Evolutionary conservation across 2,797 vertebrate species (phyloP).

Genomic region (Strix occidentalis): DNA sequence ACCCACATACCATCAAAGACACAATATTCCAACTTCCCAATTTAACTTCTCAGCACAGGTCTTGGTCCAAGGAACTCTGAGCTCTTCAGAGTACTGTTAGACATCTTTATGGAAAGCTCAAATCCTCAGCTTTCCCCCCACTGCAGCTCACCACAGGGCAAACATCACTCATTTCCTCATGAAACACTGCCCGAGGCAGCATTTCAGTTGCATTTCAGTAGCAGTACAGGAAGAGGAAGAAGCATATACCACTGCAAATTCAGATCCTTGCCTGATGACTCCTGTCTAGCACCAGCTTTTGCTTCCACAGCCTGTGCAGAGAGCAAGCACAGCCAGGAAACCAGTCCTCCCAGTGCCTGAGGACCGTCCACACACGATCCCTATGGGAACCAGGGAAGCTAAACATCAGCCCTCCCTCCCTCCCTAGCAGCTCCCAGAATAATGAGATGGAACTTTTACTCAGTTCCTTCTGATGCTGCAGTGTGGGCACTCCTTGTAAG

Average conservation of each 20-base stretch:
- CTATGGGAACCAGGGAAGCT: background rate
- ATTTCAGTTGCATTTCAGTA: background rate
- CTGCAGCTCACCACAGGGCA: background rate
- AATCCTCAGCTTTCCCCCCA: background rate
- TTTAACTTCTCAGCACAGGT: background rate
- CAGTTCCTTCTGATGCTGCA: background rate
- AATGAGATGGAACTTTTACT: background rate
- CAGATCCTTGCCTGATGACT: background rate
- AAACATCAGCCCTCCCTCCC: background rate
- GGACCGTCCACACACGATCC: background rate
- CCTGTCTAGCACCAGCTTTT: background rate
- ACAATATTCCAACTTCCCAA: background rate
- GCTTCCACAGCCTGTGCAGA: background rate
- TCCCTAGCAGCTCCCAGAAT: background rate
- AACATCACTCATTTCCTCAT: background rate
- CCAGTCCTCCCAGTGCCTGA: background rate
- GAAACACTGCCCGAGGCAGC: background rate
- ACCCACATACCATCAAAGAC: background rate
- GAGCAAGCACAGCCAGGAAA: background rate
- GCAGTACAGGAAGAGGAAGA: background rate
- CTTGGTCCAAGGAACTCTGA: rapidly evolving
- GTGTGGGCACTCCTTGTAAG: background rate
- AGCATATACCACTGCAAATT: background rate
- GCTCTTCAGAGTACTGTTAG: background rate
- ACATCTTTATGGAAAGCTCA: background rate